Base-by-base conservation (phyloP, 2,113 vertebrate species). In the Gadus macrocephalus region DNA sequence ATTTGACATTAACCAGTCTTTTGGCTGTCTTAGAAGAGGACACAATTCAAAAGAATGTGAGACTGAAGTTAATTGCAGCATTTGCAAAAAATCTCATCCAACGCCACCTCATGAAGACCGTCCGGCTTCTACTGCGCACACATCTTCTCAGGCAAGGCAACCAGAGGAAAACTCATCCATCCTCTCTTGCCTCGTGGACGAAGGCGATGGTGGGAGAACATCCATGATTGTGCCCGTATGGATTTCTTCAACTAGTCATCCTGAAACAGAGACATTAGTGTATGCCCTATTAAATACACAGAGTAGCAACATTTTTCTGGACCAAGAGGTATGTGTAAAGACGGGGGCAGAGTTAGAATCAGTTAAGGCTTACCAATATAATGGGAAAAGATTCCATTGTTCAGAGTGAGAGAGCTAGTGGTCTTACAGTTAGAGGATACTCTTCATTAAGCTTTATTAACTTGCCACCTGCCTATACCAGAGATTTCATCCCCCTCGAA, bases 201-300 rank as follows among this genome's bases (percentile, higher is more conserved):
- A 70, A 59, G 67, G 38, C 3, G 56, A 69, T 19, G 65, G 65
- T 64, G 71, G 64, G 53, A 71, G 70, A 14, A 80, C 78, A 61
- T 73, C 67, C 4, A 80, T 80, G 78, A 76, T 76, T 20, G 64
- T 76, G 5, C 74, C 78, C 15, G 74, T 80, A n/a, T 80, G 71
- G 78, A 27, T 81, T 15, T 81, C 72, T 22, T 31, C 62, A 66
- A 4, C 55, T 42, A 64, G 16, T 8, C 5, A 28, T 16, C 60
- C 60, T 61, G 60, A 58, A 58, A 58, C 8, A 11, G 14, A 58
- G 12, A 58, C 55, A 12, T 58, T 58, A 58, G 55, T 58, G 55
- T 58, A 58, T 58, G 55, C 55, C 55, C 55, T 58, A n/a, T n/a
- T 58, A 58, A 15, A 58, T 58, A 58, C 55, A 58, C 55, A 58